Conservation (phyloP, 2,797 vertebrate species). For the Semotilus atromaculatus region DNA sequence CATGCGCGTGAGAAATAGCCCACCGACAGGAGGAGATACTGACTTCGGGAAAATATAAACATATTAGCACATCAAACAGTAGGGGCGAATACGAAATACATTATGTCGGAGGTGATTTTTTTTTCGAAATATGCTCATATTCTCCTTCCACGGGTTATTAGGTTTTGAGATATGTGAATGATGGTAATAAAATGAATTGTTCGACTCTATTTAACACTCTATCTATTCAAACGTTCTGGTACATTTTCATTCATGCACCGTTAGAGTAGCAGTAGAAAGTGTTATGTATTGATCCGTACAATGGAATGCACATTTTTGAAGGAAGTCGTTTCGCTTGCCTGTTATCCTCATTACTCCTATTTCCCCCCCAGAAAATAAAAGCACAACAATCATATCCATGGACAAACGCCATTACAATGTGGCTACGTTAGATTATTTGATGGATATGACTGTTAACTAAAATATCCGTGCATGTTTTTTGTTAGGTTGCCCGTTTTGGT, state of each 20-base stretch:
- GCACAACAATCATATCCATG: constrained; percentile 32
- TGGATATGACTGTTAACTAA: constrained; percentile 29
- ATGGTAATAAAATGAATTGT: constrained; percentile 87
- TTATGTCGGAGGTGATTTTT: constrained; percentile 74
- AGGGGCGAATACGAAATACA: constrained; percentile 57
- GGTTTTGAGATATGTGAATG: constrained; percentile 84
- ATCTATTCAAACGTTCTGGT: constrained; percentile 72
- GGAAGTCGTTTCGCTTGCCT: constrained; percentile 57
- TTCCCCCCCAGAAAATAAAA: constrained; percentile 28
- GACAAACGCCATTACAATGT: constrained; percentile 28
- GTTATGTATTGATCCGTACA: constrained; percentile 64
- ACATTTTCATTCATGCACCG: constrained; percentile 70
- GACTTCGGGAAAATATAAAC: constrained; percentile 49
- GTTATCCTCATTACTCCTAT: constrained; percentile 46
- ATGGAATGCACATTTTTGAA: constrained; percentile 59
- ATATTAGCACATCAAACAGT: constrained; percentile 56
- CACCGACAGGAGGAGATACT: constrained; percentile 31
- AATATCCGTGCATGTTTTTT: constrained; percentile 8
- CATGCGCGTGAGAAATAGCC: constrained; percentile 46
- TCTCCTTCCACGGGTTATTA: constrained; percentile 88
- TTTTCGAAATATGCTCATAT: constrained; percentile 79
- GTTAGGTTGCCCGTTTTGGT: constrained; percentile 1
- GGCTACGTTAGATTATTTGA: constrained; percentile 21
- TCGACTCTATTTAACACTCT: constrained; percentile 87
- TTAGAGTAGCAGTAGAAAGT: constrained; percentile 59